Percentiles rank a stretch among this genome's conserved stretches.
These are phyloP conservation scores for Semnornis frantzii DNA, from an alignment of 2,113 vertebrate genomes.

Conservation along the genomic window DNA sequence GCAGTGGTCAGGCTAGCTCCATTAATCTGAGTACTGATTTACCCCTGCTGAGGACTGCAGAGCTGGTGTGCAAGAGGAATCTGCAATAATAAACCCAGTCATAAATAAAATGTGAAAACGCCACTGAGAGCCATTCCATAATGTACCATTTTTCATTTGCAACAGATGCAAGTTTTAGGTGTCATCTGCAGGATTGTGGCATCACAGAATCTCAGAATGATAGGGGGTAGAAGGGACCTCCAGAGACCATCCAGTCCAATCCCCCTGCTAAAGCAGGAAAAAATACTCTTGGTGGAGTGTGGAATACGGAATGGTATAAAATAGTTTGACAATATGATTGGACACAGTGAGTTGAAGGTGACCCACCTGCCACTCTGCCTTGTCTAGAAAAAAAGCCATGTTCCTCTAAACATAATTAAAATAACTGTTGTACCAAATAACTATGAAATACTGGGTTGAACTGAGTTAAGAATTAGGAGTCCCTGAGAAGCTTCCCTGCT, in stretches of 20 bases:
- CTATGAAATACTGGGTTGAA: background rate
- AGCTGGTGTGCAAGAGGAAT: background rate
- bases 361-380: background rate
- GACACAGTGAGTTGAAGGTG: background rate
- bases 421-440: background rate
- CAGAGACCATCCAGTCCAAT: no score
- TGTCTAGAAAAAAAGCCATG: background rate
- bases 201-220: no score
- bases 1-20: background rate
- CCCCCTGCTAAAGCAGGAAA: background rate
- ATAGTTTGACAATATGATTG: background rate
- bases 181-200: background rate
- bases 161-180: background rate
- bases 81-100: background rate
- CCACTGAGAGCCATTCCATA: background rate
- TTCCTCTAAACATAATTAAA: background rate
- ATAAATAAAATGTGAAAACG: background rate
- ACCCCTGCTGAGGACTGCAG: background rate
- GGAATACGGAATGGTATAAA: accelerated
- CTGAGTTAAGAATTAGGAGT: background rate
- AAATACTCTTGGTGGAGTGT: background rate
- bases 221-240: no score
- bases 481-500: background rate
- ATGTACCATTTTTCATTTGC: background rate
- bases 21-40: background rate